A percentile compares a stretch with the other conserved stretches of the same genome.
phyloP scores from a whole-genome alignment of 1,140 invertebrate species.

The Drosophila gunungcola region DNA sequence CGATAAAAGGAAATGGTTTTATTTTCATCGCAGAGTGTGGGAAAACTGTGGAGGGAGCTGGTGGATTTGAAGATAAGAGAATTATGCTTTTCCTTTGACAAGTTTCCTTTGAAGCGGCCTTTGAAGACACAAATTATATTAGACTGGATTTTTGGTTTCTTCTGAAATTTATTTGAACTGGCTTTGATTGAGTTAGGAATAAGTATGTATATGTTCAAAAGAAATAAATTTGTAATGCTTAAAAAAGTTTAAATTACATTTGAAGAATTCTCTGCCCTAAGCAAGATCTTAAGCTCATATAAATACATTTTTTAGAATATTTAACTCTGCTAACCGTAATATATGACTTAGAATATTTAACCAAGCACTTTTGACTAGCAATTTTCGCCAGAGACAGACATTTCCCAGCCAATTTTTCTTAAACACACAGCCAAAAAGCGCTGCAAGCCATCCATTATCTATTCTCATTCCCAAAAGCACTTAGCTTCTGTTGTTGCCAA shows the following conservation, averaged over 20 bases:
- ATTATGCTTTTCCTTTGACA: constrained; percentile 31
- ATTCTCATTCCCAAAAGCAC: constrained; percentile 61
- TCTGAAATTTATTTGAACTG: constrained; percentile 4
- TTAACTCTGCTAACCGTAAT: too few species aligned
- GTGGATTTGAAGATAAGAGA: constrained; percentile 18
- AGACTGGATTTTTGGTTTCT: constrained; percentile 4
- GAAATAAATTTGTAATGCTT: neutral
- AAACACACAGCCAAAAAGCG: neutral
- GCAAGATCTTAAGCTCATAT: too few species aligned
- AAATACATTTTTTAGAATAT: too few species aligned
- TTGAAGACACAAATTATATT: constrained; percentile 41
- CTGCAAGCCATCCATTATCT: constrained; percentile 56
- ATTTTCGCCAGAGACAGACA: neutral
- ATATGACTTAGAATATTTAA: neutral
- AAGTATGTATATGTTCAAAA: neutral
- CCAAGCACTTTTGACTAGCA: neutral
- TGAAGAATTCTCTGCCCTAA: too few species aligned
- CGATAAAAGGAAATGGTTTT: constrained; percentile 28
- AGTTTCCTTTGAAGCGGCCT: constrained; percentile 25
- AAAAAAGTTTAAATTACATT: too few species aligned
- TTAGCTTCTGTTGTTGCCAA: constrained; percentile 51
- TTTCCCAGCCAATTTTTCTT: constrained; percentile 10
- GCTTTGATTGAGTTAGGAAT: neutral
- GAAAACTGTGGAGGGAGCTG: neutral
- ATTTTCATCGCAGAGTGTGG: constrained; percentile 10